A percentile compares a stretch with the other conserved stretches of the same genome.
phyloP scores from a whole-genome alignment of 2,797 vertebrate genomes.

The Luscinia luscinia region DNA sequence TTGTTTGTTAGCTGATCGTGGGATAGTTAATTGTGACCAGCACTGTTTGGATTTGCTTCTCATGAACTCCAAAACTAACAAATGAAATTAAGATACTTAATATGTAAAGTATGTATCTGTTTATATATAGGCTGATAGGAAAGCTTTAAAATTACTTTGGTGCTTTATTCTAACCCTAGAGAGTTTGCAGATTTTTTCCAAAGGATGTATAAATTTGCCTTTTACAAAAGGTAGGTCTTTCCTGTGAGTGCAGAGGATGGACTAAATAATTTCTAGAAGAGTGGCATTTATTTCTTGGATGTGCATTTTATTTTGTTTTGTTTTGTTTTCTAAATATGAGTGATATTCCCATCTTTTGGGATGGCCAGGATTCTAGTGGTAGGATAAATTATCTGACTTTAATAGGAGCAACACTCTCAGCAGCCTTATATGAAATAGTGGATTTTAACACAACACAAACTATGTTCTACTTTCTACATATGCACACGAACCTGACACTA shows the following conservation, averaged over 20 bases:
- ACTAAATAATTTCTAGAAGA: background rate
- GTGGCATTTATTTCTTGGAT: background rate
- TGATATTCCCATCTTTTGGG: background rate
- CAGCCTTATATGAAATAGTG: background rate
- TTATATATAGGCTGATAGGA: background rate
- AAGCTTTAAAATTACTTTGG: background rate
- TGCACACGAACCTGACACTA: background rate
- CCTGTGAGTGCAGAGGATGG: background rate
- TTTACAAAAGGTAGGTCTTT: background rate
- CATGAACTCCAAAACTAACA: background rate
- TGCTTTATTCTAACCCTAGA: background rate
- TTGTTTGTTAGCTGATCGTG: background rate
- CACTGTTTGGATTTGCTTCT: background rate
- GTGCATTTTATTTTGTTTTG: background rate
- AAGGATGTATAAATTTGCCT: background rate
- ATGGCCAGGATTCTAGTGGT: background rate
- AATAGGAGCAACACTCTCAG: background rate
- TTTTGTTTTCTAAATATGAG: background rate
- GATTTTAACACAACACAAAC: background rate
- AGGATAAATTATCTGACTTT: background rate
- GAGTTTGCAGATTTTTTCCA: background rate
- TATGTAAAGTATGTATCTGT: background rate
- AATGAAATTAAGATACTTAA: background rate
- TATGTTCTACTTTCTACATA: background rate
- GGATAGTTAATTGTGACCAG: background rate